phyloP scores from a whole-genome alignment of 2,797 vertebrate genomes.

The Takifugu ocellatus region DNA sequence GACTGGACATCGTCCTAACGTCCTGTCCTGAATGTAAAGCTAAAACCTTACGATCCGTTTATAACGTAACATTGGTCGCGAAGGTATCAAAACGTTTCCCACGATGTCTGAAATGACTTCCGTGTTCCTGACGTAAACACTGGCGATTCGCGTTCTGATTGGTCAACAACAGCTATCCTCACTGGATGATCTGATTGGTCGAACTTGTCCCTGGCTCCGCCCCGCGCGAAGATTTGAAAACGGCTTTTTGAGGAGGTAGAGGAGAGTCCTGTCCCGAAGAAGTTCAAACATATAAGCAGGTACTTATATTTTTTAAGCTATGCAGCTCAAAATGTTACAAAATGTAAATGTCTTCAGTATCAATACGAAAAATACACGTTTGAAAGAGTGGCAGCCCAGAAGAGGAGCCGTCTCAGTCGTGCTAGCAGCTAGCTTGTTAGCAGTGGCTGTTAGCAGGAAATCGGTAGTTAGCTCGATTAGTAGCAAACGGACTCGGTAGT shows the following conservation, averaged over 20 bases:
- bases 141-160: slow-evolving; percentile 15
- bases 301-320: not conserved
- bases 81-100: slow-evolving; percentile 16
- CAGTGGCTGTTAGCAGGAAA: slow-evolving; percentile 18
- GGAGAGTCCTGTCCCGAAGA: not conserved
- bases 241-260: slow-evolving; percentile 3
- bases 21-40: too few species aligned
- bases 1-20: slow-evolving; percentile 70
- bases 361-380: too few species aligned
- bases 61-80: not conserved
- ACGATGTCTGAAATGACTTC: slow-evolving; percentile 34
- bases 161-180: not conserved
- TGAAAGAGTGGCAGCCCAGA: not conserved
- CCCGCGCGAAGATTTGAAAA: slow-evolving; percentile 62
- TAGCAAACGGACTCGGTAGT: too few species aligned
- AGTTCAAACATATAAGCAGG: slow-evolving; percentile 11
- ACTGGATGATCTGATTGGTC: slow-evolving; percentile 43
- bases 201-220: not conserved
- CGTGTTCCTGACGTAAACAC: slow-evolving; percentile 36
- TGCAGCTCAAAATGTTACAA: too few species aligned
- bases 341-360: too few species aligned
- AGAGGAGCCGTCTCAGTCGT: not conserved
- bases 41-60: not conserved
- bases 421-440: slow-evolving; percentile 9
- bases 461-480: not conserved